Percentiles rank a stretch among this genome's conserved stretches.
These are phyloP conservation scores for Notocelia uddmanniana DNA, from an alignment of 2,888 invertebrate species.

Conservation along the genomic window DNA sequence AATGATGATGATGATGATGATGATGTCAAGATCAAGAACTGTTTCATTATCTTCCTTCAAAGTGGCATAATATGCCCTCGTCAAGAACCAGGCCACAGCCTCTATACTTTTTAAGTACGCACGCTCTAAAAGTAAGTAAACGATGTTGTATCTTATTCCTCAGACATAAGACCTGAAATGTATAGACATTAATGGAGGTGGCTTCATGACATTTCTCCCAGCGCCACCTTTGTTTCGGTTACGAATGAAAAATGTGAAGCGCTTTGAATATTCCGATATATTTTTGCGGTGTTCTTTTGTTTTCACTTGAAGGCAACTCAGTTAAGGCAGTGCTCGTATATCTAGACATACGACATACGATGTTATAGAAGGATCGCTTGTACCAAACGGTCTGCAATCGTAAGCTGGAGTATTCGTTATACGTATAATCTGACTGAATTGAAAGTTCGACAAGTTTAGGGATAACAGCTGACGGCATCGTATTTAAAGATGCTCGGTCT, in stretches of 20 bases:
- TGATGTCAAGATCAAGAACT: not conserved
- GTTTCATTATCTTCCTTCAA: conserved; percentile 9
- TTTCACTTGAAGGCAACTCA: not conserved
- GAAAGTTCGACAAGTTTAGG: too few relatives aligned
- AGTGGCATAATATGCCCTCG: conserved; percentile 14
- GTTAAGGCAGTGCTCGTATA: not conserved
- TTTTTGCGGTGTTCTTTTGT: conserved; percentile 15
- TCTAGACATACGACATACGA: not conserved
- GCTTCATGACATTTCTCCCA: conserved; percentile 23
- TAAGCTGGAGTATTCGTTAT: too few relatives aligned
- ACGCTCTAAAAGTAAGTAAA: not conserved
- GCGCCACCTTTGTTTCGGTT: conserved; percentile 29
- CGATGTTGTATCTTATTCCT: not conserved
- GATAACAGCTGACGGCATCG: too few relatives aligned
- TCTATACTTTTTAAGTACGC: not conserved
- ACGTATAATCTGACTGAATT: too few relatives aligned
- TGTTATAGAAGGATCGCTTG: too few relatives aligned
- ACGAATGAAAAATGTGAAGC: conserved; percentile 30
- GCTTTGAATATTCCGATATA: conserved; percentile 26
- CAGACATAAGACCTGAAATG: not conserved
- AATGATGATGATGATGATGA: too few relatives aligned
- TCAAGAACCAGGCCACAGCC: conserved; percentile 32
- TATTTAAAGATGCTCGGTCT: too few relatives aligned
- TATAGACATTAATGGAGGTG: not conserved
- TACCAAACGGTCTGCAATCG: too few relatives aligned